Evolutionary conservation across 1,140 invertebrate genomes (phyloP).

Genomic region (Lucilia cuprina): DNA sequence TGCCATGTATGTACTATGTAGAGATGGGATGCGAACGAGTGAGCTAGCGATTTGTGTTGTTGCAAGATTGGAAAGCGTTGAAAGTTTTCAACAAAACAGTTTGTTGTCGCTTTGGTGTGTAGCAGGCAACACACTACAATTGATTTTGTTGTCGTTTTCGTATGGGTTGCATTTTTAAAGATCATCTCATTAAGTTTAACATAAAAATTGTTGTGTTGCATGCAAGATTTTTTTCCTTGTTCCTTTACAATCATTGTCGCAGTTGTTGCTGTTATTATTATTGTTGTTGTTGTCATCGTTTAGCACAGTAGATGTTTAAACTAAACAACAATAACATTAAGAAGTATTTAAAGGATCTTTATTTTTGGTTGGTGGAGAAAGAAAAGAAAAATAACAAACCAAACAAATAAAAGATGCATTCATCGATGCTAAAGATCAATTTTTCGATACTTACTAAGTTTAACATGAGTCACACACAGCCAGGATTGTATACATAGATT

Average conservation of each 20-base stretch:
- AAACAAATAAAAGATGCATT: conserved; percentile 4
- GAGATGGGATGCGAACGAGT: not conserved
- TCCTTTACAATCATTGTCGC: no score
- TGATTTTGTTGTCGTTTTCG: conserved; percentile 41
- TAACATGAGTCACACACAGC: conserved; percentile 22
- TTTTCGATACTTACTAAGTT: not conserved
- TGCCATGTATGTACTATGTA: not conserved
- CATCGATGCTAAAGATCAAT: conserved; percentile 30
- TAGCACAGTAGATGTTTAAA: not conserved
- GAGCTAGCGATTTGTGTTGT: not conserved
- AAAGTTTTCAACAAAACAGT: conserved; percentile 30
- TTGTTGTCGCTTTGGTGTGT: conserved; percentile 22
- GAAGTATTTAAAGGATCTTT: conserved; percentile 21
- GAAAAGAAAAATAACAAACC: not conserved
- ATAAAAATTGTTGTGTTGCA: conserved; percentile 35
- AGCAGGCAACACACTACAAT: not conserved
- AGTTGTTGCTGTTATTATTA: not conserved
- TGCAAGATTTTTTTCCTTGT: conserved; percentile 37
- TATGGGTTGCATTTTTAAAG: conserved; percentile 23
- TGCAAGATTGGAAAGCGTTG: conserved; percentile 16
- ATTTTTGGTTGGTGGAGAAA: not conserved
- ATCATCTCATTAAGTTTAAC: conserved; percentile 59
- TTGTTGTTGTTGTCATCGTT: not conserved
- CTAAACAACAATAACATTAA: not conserved
- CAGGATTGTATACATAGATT: conserved; percentile 24